Evolutionary conservation across 2,797 vertebrate genomes (phyloP).

Genomic region (Crax fasciolata): DNA sequence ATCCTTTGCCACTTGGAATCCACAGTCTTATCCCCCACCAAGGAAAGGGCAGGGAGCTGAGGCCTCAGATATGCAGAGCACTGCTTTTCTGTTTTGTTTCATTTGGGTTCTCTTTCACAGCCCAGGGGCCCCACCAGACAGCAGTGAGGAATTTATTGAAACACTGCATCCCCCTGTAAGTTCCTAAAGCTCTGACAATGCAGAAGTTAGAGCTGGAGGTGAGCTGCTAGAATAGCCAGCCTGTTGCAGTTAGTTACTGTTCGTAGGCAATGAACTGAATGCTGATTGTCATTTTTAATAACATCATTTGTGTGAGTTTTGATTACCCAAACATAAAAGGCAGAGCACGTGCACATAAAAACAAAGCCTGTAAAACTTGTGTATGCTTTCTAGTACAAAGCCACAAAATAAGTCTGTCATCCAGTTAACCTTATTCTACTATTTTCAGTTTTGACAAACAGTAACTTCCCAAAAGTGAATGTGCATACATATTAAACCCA

Average conservation of each 20-base stretch:
- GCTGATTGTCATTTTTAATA: conserved; percentile 3
- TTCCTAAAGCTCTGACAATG: neutral
- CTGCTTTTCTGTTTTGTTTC: neutral
- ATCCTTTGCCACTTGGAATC: neutral
- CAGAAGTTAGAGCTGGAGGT: neutral
- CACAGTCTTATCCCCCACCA: neutral
- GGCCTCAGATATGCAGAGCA: neutral
- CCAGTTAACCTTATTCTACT: neutral
- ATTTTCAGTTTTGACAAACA: neutral
- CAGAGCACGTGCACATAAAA: neutral
- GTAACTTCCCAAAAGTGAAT: neutral
- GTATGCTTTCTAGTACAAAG: neutral
- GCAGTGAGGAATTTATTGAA: neutral
- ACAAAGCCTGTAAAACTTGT: neutral
- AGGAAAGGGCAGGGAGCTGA: neutral
- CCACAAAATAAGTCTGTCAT: conserved; percentile 2
- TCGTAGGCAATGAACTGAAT: neutral
- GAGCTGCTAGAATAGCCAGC: neutral
- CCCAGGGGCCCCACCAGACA: neutral
- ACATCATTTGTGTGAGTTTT: neutral
- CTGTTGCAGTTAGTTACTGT: neutral
- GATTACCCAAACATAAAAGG: neutral
- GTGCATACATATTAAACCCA: neutral
- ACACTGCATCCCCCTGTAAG: neutral
- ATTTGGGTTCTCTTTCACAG: neutral